A percentile compares a stretch with the other conserved stretches of the same genome.
These are phyloP conservation scores for Lycodopsis pacificus DNA, from an alignment of 2,797 vertebrate species.

Conservation along the genomic window DNA sequence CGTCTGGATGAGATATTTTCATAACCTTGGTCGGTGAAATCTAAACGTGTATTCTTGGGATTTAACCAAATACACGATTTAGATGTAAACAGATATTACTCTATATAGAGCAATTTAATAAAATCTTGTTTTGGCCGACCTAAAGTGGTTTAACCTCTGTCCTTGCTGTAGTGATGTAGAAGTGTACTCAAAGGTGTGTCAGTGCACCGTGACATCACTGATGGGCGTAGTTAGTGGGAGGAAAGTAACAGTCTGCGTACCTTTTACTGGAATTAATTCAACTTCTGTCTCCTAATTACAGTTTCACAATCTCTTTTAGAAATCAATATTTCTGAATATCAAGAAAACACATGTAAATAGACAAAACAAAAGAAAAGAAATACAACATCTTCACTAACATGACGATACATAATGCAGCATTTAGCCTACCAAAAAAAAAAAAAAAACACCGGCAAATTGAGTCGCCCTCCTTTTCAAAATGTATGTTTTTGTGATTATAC, in stretches of 20 bases:
- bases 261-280: no score
- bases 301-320: no score
- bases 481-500: not conserved
- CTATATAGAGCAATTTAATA: not conserved
- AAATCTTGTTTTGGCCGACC: constrained; percentile 2
- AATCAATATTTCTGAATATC: no score
- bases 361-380: not conserved
- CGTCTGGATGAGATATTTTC: not conserved
- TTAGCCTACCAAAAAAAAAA: not conserved
- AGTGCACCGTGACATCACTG: not conserved
- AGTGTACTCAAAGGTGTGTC: not conserved
- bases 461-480: not conserved
- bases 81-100: not conserved
- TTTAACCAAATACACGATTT: not conserved
- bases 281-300: no score
- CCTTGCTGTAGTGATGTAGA: not conserved
- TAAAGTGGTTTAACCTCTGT: not conserved
- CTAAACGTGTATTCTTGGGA: not conserved
- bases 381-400: not conserved
- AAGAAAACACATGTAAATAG: not conserved
- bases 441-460: not conserved
- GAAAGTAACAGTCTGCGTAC: no score
- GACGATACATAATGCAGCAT: not conserved
- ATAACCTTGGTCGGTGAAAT: not conserved
- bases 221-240: not conserved